Evolutionary conservation across 2,113 vertebrate species (phyloP), one percentile per base, ranked within the genome.

Genomic region (Trichomycterus rosablanca): DNA sequence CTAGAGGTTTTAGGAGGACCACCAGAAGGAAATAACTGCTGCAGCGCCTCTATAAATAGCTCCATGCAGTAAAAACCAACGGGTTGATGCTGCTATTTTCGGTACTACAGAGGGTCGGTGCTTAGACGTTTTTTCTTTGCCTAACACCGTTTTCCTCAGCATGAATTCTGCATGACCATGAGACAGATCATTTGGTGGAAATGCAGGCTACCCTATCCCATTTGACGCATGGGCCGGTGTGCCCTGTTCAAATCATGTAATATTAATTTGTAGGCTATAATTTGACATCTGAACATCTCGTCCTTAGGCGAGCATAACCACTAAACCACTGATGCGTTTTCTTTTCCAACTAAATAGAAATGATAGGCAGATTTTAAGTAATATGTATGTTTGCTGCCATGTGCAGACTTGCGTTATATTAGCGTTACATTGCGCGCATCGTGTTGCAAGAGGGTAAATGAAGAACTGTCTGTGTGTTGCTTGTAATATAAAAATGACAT

Each of bases 11-110:
- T 80, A 82, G 75, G 66, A 52, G 73, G 78, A 71, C 66, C 70
- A 72, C 71, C 68, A 51, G 63, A 59, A 79, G 72, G 81, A 83
- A 82, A 74, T 75, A 82, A 75, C 78, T 75, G 80, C 86, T 78
- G 82, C 78, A 80, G 81, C 67, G 5, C 60, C 71, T 70, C 87
- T 87, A 89, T 84, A 86, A 84, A 89, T 87, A 87, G 86, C 73
- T 78, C 58, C 80, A 79, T 82, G 84, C 85, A 82, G 82, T 74
- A 86, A 82, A 83, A 81, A 63, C 77, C 77, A 81, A 68, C 37
- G n/a, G n/a, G n/a, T n/a, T n/a, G n/a, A n/a, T 70, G 73, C 66
- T 80, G 80, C 85, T 84, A 87, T 86, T 84, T 86, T 71, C 73
- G 76, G 81, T 77, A 68, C 71, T 26, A 53, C 68, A 57, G 59